Evolutionary conservation across 2,888 invertebrate genomes (phyloP).

Genomic region (Zeuzera pyrina): DNA sequence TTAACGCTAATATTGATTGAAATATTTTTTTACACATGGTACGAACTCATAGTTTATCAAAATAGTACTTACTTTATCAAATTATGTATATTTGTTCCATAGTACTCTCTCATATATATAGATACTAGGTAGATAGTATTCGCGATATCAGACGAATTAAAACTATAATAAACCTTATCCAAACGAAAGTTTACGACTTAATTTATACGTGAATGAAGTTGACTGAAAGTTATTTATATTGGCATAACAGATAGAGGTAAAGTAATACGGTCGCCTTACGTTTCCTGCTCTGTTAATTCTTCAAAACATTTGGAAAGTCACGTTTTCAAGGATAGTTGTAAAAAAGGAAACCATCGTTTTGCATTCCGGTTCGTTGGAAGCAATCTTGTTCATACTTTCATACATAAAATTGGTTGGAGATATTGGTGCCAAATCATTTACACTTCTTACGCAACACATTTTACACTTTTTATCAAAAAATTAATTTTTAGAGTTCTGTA

Average conservation of each 20-base stretch:
- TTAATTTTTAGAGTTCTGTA: no score
- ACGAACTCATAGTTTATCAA: no score
- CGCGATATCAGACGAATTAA: no score
- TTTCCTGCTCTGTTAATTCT: constrained; percentile 27
- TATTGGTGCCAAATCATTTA: no score
- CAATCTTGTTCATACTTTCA: constrained; percentile 16
- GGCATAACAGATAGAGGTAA: constrained; percentile 17
- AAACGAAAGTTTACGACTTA: constrained; percentile 13
- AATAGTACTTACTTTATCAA: no score
- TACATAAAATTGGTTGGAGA: no score
- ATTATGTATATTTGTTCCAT: no score
- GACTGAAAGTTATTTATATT: constrained; percentile 22
- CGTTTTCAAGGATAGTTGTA: constrained; percentile 38
- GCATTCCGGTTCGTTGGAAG: constrained; percentile 22
- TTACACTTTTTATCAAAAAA: no score
- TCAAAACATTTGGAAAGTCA: constrained; percentile 34
- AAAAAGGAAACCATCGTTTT: constrained; percentile 33
- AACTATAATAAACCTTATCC: constrained; percentile 6
- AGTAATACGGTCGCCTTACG: constrained; percentile 20
- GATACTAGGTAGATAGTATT: neutral
- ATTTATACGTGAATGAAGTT: constrained; percentile 20
- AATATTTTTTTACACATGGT: no score
- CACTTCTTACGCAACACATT: no score
- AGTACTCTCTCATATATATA: no score
- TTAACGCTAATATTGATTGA: no score